Evolutionary conservation across 2,113 vertebrate genomes (phyloP).

Genomic region (Spheniscus mendiculus): DNA sequence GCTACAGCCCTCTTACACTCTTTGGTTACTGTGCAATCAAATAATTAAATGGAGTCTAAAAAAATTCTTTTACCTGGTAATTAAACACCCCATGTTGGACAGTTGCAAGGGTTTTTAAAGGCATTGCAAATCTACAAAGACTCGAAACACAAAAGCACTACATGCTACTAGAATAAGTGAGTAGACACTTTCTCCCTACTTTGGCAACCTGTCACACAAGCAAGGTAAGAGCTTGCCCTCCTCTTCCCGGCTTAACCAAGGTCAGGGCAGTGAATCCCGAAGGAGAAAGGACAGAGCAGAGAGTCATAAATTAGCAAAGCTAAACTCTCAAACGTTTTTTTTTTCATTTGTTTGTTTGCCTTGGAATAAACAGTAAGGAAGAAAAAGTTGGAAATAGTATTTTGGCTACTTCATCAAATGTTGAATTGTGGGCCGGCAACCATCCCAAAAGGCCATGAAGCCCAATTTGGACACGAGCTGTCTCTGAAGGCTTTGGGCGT

Average conservation of each 20-base stretch:
- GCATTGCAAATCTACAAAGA: constrained; percentile 81
- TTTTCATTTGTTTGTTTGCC: constrained; percentile 40
- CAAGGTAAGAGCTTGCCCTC: constrained; percentile 25
- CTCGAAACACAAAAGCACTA: constrained; percentile 75
- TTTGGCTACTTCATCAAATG: constrained; percentile 32
- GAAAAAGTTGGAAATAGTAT: constrained; percentile 4
- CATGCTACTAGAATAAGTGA: constrained; percentile 5
- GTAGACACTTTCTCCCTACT: not conserved
- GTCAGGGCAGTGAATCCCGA: not conserved
- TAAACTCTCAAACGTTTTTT: not conserved
- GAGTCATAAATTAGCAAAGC: constrained; percentile 12
- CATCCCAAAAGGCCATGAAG: not conserved
- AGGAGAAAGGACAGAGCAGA: not conserved
- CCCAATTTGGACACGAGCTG: not conserved
- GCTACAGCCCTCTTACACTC: constrained; percentile 85
- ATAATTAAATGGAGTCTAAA: constrained; percentile 91
- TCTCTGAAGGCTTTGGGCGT: not conserved
- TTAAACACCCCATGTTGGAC: constrained; percentile 88
- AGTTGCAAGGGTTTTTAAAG: constrained; percentile 78
- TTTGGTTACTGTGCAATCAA: constrained; percentile 92
- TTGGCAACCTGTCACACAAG: constrained; percentile 64
- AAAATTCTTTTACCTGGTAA: constrained; percentile 90
- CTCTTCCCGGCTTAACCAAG: not conserved
- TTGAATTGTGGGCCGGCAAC: not conserved
- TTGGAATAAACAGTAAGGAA: constrained; percentile 43